These are phyloP conservation scores for Colossoma macropomum DNA, from an alignment of 2,113 vertebrate species.

Conservation along the genomic window DNA sequence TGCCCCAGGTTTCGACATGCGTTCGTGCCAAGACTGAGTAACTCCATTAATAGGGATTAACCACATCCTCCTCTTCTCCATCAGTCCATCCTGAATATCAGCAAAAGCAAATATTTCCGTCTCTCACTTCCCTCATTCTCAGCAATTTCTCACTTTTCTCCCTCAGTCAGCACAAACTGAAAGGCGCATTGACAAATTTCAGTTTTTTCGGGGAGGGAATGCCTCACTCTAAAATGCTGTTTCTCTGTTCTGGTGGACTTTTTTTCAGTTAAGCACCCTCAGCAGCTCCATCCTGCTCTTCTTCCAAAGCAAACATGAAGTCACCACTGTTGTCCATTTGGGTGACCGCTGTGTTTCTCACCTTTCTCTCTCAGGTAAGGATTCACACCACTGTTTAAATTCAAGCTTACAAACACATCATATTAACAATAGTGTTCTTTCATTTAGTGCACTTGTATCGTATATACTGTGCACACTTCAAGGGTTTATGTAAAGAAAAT, in stretches of 20 bases:
- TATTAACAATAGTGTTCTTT: too few relatives aligned
- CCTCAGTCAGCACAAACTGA: neutral
- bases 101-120: neutral
- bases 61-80: neutral
- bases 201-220: neutral
- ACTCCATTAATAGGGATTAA: neutral
- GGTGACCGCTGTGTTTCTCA: constrained; percentile 54
- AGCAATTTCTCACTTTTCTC: neutral
- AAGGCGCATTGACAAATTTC: neutral
- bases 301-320: constrained; percentile 31
- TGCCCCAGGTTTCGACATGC: neutral
- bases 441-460: too few relatives aligned
- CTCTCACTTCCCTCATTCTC: neutral
- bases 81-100: neutral
- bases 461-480: too few relatives aligned
- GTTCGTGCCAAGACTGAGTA: neutral
- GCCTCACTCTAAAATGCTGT: neutral
- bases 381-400: neutral
- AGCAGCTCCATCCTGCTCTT: neutral
- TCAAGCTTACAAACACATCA: too few relatives aligned
- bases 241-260: neutral
- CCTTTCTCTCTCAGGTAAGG: constrained; percentile 65
- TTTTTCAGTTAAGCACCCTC: neutral
- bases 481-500: too few relatives aligned
- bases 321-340: neutral